These are phyloP conservation scores for Sternarchorhynchus goeldii DNA, from an alignment of 2,797 vertebrate genomes.

Conservation along the genomic window DNA sequence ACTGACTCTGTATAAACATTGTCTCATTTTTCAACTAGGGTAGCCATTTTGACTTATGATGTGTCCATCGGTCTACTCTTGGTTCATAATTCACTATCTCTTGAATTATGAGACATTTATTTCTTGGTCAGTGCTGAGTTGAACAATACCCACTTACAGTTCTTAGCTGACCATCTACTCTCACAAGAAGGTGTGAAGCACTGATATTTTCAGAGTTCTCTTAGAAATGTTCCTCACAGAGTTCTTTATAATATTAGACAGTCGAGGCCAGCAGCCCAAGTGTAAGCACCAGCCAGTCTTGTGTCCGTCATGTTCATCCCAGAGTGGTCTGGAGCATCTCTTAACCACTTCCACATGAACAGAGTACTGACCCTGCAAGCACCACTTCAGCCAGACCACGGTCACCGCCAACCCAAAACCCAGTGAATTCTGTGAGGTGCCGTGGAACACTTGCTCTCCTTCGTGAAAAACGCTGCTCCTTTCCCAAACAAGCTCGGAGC, in stretches of 20 bases:
- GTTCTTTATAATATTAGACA: slow-evolving; percentile 67
- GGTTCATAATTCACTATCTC: neutral
- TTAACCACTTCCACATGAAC: slow-evolving; percentile 73
- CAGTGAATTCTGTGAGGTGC: slow-evolving; percentile 61
- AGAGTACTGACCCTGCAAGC: slow-evolving; percentile 64
- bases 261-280: slow-evolving; percentile 58
- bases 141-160: neutral
- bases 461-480: slow-evolving; percentile 55
- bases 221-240: slow-evolving; percentile 60
- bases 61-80: neutral
- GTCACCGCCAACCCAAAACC: slow-evolving; percentile 69
- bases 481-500: slow-evolving; percentile 71
- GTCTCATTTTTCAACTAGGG: neutral
- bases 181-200: slow-evolving; percentile 79
- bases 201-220: slow-evolving; percentile 66
- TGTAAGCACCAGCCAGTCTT: slow-evolving; percentile 50
- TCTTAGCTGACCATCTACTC: neutral
- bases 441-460: slow-evolving; percentile 67
- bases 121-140: neutral
- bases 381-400: slow-evolving; percentile 66
- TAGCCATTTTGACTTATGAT: neutral
- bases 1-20: neutral
- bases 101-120: neutral
- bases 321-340: slow-evolving; percentile 71
- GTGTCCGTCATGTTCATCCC: slow-evolving; percentile 63